Base-by-base conservation (phyloP, 1,140 invertebrate genomes). In the Ceratosolen fusciceps region DNA sequence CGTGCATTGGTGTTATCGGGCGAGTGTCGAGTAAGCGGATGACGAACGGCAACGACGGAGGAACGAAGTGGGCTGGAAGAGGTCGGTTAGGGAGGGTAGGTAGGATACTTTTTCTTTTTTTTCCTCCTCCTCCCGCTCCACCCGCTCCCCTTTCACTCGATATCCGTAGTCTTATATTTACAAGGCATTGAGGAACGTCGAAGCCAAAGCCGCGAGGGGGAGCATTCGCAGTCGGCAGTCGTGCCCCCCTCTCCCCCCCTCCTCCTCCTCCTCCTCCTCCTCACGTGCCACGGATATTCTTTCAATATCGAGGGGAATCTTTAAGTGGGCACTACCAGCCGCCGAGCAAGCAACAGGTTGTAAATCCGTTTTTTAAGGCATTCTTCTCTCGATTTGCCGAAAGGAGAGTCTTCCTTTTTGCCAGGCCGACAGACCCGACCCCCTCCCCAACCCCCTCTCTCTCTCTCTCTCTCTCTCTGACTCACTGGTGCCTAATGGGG, bases 251-350 rank as follows among this genome's bases (percentile, higher is more conserved):
- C 60, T n/a, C 26, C n/a, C 14, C 65, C 65, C 12, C 65, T 39
- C 65, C 65, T 9, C 4, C 10, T 1, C 65, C 34, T 7, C 65
- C 34, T 1, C 75, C 80, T 74, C 83, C 70, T 81, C 84, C 84
- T 87, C 81, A 80, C 83, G 87, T 87, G 88, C n/a, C n/a, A n/a
- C 86, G 86, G 87, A 90, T 90, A 90, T 89, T 90, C 88, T 90
- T 89, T 89, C 89, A 89, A 90, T 90, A 90, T 90, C 88, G 89
- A 90, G 88, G 89, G 89, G 90, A 89, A 90, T 89, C 88, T 90
- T 90, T 90, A 90, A 90, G 88, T 89, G 88, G 88, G 84, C 87
- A 80, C 79, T 79, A 74, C 76, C 68, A 77, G 78, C 84, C 39
- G 10, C 31, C 54, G 43, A 73, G 89, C 54, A 31, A 73, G 89